phyloP scores from a whole-genome alignment of 2,113 vertebrate species.

The Albula goreensis region DNA sequence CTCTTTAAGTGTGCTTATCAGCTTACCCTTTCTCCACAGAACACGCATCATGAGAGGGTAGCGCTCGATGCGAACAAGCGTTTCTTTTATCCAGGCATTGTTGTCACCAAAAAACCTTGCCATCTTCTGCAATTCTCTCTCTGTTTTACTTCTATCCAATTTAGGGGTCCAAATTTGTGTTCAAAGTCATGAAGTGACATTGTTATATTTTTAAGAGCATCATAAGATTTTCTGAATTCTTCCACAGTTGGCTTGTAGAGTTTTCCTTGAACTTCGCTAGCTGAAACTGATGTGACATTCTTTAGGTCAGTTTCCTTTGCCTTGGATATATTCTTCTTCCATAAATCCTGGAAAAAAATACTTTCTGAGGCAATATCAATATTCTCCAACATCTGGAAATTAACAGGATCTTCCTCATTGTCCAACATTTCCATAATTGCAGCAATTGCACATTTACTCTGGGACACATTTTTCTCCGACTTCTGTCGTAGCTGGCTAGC shows the following conservation, averaged over 20 bases:
- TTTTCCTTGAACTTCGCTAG: constrained; percentile 22
- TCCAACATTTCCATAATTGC: constrained; percentile 12
- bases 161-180: constrained; percentile 16
- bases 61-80: background rate
- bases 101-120: background rate
- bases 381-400: constrained; percentile 29
- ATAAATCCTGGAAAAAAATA: constrained; percentile 33
- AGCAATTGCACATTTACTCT: constrained; percentile 24
- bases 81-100: constrained; percentile 20
- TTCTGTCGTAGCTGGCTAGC: constrained; percentile 10
- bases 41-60: constrained; percentile 5
- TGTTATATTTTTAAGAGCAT: constrained; percentile 26
- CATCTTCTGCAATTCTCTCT: constrained; percentile 25
- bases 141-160: background rate
- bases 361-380: constrained; percentile 27
- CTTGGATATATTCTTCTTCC: constrained; percentile 13
- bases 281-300: constrained; percentile 1
- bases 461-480: constrained; percentile 7
- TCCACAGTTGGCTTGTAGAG: constrained; percentile 33
- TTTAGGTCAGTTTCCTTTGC: constrained; percentile 15
- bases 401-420: constrained; percentile 5
- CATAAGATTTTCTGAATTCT: constrained; percentile 18
- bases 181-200: constrained; percentile 33
- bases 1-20: constrained; percentile 29
- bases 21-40: constrained; percentile 16